Evolutionary conservation across 1,140 invertebrate genomes (phyloP).

Genomic region (Nymphalis io): DNA sequence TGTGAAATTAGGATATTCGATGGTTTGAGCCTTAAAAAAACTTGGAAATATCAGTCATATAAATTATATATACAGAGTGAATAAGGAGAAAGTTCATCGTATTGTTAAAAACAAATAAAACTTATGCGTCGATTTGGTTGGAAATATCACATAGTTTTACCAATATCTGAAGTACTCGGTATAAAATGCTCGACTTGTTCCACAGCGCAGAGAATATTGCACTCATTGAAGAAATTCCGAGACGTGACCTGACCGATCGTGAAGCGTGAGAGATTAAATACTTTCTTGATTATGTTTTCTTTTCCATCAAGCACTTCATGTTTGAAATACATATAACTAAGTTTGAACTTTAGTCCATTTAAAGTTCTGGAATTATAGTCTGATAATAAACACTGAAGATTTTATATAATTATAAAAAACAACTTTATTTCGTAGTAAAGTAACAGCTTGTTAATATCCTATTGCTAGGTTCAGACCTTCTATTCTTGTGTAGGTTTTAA

Average conservation of each 20-base stretch:
- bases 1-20: no score
- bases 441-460: no score
- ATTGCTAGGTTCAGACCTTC: no score
- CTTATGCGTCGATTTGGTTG: neutral
- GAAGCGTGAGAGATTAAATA: constrained; percentile 5
- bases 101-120: constrained; percentile 1
- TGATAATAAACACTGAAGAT: no score
- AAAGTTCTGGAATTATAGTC: neutral
- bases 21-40: no score
- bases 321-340: neutral
- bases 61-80: no score
- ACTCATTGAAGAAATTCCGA: constrained; percentile 5
- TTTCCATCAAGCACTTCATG: neutral
- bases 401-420: no score
- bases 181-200: neutral
- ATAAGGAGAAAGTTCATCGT: neutral
- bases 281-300: neutral
- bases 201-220: neutral
- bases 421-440: no score
- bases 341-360: neutral
- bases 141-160: neutral
- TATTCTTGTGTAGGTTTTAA: no score
- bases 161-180: neutral
- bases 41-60: no score
- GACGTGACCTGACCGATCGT: constrained; percentile 2